Base-by-base conservation (phyloP, 2,113 vertebrate genomes). In the Hippocampus comes region DNA sequence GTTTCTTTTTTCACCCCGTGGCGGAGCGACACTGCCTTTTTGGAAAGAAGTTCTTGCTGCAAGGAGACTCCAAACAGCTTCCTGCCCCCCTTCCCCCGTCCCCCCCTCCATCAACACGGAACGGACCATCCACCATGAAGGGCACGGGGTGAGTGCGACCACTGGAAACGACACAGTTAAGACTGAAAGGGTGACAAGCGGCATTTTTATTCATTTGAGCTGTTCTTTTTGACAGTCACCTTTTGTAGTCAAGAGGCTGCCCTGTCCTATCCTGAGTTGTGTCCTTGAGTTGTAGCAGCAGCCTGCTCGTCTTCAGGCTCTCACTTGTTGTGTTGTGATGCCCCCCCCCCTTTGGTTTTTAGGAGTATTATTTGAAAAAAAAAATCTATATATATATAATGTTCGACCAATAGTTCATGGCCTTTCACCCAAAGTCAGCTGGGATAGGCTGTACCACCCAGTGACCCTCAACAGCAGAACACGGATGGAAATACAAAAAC, bases 141-240 rank as follows among this genome's bases (percentile, higher is more conserved):
- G 90, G 84, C 91, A 91, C 69, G 21, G 81, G 92, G 93, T 93
- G 92, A 93, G 93, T 93, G 73, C 80, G 76, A 83, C 75, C 53
- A 65, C 77, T 78, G 78, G 56, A 77, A 76, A 72, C 48, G 34
- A 48, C 73, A 55, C 63, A 57, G 1, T 34, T 18, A 18, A 34
- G 15, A 30, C 4, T 34, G 27, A 61, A 61, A 60, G 18, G 23
- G 25, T 3, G n/a, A 23, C n/a, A 30, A 15, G 57, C 3, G 14
- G 25, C 57, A 57, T 9, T 10, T n/a, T n/a, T 60, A 30, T n/a
- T 38, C 34, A 4, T 56, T 53, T 9, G 51, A 53, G 5, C 9
- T 27, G 56, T 14, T 60, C 57, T 60, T 53, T 53, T 53, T 23
- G n/a, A n/a, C 2, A n/a, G 9, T 56, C 14, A 18, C 14, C 27